Evolutionary conservation across 2,888 invertebrate genomes (phyloP), one percentile per base, ranked within the genome.

Genomic region (Aphidoletes aphidimyza): DNA sequence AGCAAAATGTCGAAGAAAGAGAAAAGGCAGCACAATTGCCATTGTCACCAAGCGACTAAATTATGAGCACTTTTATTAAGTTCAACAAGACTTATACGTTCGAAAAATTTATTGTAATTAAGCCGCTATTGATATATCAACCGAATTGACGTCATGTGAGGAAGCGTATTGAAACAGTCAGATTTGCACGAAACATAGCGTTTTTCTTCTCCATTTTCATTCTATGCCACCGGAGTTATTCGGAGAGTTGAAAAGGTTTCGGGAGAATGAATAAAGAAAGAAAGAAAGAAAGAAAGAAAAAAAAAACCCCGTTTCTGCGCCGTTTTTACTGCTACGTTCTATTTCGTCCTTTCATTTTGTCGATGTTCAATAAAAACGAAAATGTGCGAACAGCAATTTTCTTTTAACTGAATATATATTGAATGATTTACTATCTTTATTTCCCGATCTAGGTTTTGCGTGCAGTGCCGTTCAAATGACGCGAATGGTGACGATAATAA

Each of bases 61-160:
- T 34, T 69, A 69, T 30, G 30, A 30, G 26, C n/a, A 14, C 30
- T 22, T 69, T 69, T 54, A 54, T 54, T 22, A 54, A 54, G 54
- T 54, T 54, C 54, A 54, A 54, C 22, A 54, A 54, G 54, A 54
- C 34, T 26, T 69, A 69, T n/a, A n/a, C n/a, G n/a, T n/a, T n/a
- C 69, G 69, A 30, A 30, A 30, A 69, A 69, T 30, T 69, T 69
- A 5, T 34, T 69, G 26, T 69, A 69, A 30, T 69, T 69, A 69
- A 69, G 30, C 30, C 69, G 69, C 69, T 69, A 69, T 69, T 69
- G 69, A 69, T 69, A 34, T 69, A 69, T 69, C 30, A 26, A 30
- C 69, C n/a, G n/a, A 14, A 69, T 69, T 69, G 69, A 69, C 69
- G 69, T 69, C 69, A 69, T 69, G 30, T 30, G 69, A 69, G 69